Conservation (phyloP, 1,140 invertebrate species). For the Drosophila nigrodunni region DNA sequence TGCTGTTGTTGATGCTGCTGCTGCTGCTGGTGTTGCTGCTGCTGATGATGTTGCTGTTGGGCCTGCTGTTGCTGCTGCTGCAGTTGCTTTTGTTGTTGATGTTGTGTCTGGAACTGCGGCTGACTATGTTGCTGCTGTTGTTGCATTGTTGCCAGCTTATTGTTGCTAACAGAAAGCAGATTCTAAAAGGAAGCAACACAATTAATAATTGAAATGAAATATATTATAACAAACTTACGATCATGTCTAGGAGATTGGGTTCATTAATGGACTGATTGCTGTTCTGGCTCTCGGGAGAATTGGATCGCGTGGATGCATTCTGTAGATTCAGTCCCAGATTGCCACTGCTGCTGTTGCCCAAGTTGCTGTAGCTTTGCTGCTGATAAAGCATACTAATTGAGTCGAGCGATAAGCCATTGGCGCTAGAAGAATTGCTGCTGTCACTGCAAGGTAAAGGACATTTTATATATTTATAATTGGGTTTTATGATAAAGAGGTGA, state of each 20-base stretch:
- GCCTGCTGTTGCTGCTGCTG: slow-evolving; percentile 29
- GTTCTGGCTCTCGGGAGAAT: slow-evolving; percentile 87
- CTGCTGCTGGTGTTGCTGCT: slow-evolving; percentile 64
- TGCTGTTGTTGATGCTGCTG: slow-evolving; percentile 59
- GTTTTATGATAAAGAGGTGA: not conserved
- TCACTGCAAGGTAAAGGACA: slow-evolving; percentile 48
- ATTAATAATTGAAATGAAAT: not conserved
- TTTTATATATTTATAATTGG: slow-evolving; percentile 17
- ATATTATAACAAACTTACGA: slow-evolving; percentile 85
- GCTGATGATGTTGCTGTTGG: slow-evolving; percentile 62
- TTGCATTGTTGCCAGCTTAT: slow-evolving; percentile 62
- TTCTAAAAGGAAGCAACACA: slow-evolving; percentile 58
- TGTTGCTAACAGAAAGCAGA: slow-evolving; percentile 73
- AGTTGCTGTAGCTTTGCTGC: slow-evolving; percentile 56
- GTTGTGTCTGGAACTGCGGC: slow-evolving; percentile 55
- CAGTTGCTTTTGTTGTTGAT: slow-evolving; percentile 16
- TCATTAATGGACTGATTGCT: slow-evolving; percentile 87
- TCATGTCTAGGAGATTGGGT: slow-evolving; percentile 88
- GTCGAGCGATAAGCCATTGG: slow-evolving; percentile 74
- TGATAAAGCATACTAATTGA: slow-evolving; percentile 77
- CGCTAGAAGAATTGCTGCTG: slow-evolving; percentile 81
- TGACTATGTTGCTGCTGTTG: slow-evolving; percentile 76
- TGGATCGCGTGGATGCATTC: slow-evolving; percentile 85
- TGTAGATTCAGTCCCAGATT: slow-evolving; percentile 63
- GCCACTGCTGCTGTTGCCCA: slow-evolving; percentile 44